Base-by-base conservation (phyloP, 2,113 vertebrate genomes). In the Hypanus sabinus region DNA sequence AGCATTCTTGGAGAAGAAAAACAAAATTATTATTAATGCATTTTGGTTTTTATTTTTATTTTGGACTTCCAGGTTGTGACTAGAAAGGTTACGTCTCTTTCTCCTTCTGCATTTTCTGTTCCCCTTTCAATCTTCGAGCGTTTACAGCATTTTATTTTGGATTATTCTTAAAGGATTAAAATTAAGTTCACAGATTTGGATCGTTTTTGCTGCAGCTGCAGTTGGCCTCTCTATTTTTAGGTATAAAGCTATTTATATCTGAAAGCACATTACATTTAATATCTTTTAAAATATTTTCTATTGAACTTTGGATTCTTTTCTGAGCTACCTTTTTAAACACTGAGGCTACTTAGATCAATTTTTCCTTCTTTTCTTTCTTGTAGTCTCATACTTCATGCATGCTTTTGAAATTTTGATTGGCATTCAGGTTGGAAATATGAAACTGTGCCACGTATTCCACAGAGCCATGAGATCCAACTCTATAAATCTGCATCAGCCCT, bases 271-370 rank as follows among this genome's bases (percentile, higher is more conserved):
- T n/a, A 65, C 57, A n/a, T 90, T n/a, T 5, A 1, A 30, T 33
- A 20, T 68, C 10, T n/a, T 90, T 90, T 30, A n/a, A 88, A 65
- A 90, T 90, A 70, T 90, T 90, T 90, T n/a, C 12, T n/a, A 11
- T 16, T 62, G 27, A 62, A n/a, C 55, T 88, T 90, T 65, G 5
- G 27, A 55, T 90, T 90, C 62, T 33, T 46, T 60, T 80, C 65
- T 88, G 85, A 88, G 55, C n/a, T 12, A 0, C 57, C 30, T 88
- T 62, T 60, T 0, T 57, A 88, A 30, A 30, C 60, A n/a, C 2
- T 62, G 18, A 65, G 57, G 14, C 30, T 65, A 73, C 71, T 71
- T 81, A 22, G 60, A n/a, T 65, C 27, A 65, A 6, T 16, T 27
- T 30, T 33, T 30, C 60, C 0, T 62, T 33, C 16, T 57, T n/a